Evolutionary conservation across 2,797 vertebrate species (phyloP).

Genomic region (Tragelaphus eurycerus): DNA sequence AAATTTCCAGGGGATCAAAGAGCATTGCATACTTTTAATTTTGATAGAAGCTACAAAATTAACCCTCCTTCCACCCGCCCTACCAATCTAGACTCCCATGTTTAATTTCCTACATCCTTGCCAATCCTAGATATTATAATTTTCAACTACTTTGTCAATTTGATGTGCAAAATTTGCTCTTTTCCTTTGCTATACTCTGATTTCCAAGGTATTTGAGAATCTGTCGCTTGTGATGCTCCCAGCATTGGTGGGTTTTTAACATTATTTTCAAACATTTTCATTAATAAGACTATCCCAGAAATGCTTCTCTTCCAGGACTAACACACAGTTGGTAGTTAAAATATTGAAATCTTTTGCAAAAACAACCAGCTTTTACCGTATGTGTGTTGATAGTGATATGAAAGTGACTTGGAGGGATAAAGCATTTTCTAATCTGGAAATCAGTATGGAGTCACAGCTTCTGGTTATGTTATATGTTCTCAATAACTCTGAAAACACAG

Average conservation of each 20-base stretch:
- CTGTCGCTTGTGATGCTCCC: neutral
- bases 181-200: neutral
- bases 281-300: neutral
- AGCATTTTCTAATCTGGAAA: neutral
- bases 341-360: neutral
- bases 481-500: neutral
- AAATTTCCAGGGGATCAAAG: neutral
- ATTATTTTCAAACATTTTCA: neutral
- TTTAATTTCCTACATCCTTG: neutral
- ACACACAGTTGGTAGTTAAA: neutral
- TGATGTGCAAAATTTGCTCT: neutral
- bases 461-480: neutral
- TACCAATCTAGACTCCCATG: neutral
- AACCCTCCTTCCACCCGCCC: neutral
- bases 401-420: neutral
- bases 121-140: neutral
- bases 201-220: neutral
- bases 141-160: neutral
- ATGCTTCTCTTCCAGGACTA: neutral
- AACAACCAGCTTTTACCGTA: neutral
- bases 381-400: neutral
- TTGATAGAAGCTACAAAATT: neutral
- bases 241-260: neutral
- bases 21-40: neutral
- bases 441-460: neutral